phyloP scores from a whole-genome alignment of 2,797 vertebrate genomes.

The Clarias fuscus region DNA sequence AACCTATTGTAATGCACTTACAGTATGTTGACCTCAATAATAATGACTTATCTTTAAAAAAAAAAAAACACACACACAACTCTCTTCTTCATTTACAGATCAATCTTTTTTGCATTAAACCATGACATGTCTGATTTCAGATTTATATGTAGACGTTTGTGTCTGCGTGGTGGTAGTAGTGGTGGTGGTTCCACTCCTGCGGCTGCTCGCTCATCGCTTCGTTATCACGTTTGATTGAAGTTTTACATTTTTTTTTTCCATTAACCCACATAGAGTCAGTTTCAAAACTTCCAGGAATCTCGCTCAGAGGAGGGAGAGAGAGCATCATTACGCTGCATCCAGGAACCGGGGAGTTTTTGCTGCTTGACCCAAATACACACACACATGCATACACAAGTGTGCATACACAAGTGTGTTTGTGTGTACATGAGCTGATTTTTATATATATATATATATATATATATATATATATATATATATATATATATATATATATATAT shows the following conservation, averaged over 20 bases:
- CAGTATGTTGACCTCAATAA: no score
- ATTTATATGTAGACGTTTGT: neutral
- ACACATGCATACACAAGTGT: no score
- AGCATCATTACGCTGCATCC: neutral
- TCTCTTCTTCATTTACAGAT: no score
- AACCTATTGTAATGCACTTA: no score
- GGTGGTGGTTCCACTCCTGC: neutral
- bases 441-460: no score
- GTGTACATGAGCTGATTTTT: neutral
- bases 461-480: no score
- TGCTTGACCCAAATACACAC: slow-evolving; percentile 42
- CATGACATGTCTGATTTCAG: neutral
- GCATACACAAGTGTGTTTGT: neutral
- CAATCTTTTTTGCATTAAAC: neutral
- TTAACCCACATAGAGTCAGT: slow-evolving; percentile 44
- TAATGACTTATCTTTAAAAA: no score
- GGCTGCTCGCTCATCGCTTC: neutral
- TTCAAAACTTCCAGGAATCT: slow-evolving; percentile 48
- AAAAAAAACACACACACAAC: no score
- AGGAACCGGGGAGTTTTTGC: slow-evolving; percentile 38
- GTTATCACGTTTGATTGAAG: neutral
- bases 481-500: no score
- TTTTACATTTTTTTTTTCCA: neutral
- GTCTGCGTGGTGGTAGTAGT: neutral
- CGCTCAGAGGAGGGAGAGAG: neutral